phyloP scores from a whole-genome alignment of 2,888 invertebrate species.

The Polydrusus cervinus region DNA sequence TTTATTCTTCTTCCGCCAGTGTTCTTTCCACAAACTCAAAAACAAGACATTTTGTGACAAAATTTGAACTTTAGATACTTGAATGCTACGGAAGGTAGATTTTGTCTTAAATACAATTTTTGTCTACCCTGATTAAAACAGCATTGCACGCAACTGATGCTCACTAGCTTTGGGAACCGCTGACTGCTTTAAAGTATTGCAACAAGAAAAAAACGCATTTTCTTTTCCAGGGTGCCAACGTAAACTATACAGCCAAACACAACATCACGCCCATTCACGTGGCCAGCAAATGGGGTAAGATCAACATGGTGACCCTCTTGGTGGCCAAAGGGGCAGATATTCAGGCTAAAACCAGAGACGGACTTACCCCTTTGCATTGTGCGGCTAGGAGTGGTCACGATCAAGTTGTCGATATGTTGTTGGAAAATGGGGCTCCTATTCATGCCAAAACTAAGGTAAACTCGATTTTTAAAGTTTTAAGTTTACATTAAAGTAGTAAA shows the following conservation, averaged over 20 bases:
- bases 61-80: too few species aligned
- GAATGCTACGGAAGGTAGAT: too few species aligned
- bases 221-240: slow-evolving; percentile 84
- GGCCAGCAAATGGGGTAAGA: slow-evolving; percentile 98
- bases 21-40: too few species aligned
- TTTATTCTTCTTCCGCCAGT: too few species aligned
- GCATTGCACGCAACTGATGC: too few species aligned
- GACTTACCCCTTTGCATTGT: slow-evolving; percentile 96
- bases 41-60: too few species aligned
- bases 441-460: slow-evolving; percentile 94
- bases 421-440: slow-evolving; percentile 94
- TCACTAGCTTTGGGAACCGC: too few species aligned
- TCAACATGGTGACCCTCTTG: slow-evolving; percentile 91
- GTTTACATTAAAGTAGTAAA: background rate
- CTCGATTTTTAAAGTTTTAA: background rate
- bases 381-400: slow-evolving; percentile 97
- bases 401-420: slow-evolving; percentile 90
- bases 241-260: slow-evolving; percentile 97
- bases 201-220: background rate
- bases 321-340: slow-evolving; percentile 93
- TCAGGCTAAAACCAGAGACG: slow-evolving; percentile 94
- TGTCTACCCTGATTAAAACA: too few species aligned
- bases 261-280: slow-evolving; percentile 99
- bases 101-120: too few species aligned
- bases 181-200: too few species aligned